These are phyloP conservation scores for Limnephilus lunatus DNA, from an alignment of 2,888 invertebrate species.

Conservation along the genomic window DNA sequence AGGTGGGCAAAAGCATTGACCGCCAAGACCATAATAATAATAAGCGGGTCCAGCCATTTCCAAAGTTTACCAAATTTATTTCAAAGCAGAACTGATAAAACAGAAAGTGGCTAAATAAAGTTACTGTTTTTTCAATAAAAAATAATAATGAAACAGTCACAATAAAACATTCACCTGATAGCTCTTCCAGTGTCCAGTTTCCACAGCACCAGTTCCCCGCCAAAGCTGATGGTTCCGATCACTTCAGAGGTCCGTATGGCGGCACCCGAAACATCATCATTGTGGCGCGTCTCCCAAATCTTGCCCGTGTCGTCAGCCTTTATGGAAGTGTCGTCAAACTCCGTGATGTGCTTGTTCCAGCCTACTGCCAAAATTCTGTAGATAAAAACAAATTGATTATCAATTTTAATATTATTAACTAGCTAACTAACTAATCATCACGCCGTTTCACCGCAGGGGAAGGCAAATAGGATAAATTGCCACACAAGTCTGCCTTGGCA, in stretches of 20 bases:
- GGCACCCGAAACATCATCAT: conserved; percentile 85
- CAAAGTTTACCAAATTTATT: too few relatives aligned
- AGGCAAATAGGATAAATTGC: too few relatives aligned
- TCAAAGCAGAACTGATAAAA: too few relatives aligned
- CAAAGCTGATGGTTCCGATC: conserved; percentile 86
- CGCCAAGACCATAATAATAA: too few relatives aligned
- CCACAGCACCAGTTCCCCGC: conserved; percentile 90
- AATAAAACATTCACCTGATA: conserved; percentile 73
- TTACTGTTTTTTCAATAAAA: too few relatives aligned
- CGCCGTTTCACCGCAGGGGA: too few relatives aligned
- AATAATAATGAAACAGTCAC: too few relatives aligned
- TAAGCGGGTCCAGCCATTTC: too few relatives aligned
- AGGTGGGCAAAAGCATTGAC: too few relatives aligned
- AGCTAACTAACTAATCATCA: too few relatives aligned
- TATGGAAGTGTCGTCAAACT: conserved; percentile 78
- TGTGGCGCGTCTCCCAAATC: conserved; percentile 84
- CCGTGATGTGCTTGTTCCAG: conserved; percentile 86
- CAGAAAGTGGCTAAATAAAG: too few relatives aligned
- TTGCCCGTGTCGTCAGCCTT: conserved; percentile 79
- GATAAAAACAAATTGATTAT: conserved; percentile 49
- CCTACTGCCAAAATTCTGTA: conserved; percentile 85
- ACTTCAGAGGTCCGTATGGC: conserved; percentile 82
- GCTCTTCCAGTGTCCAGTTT: conserved; percentile 89
- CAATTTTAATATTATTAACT: not conserved
- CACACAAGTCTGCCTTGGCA: too few relatives aligned